Conservation (phyloP, 2,888 invertebrate genomes). For the Lottia gigantea region DNA sequence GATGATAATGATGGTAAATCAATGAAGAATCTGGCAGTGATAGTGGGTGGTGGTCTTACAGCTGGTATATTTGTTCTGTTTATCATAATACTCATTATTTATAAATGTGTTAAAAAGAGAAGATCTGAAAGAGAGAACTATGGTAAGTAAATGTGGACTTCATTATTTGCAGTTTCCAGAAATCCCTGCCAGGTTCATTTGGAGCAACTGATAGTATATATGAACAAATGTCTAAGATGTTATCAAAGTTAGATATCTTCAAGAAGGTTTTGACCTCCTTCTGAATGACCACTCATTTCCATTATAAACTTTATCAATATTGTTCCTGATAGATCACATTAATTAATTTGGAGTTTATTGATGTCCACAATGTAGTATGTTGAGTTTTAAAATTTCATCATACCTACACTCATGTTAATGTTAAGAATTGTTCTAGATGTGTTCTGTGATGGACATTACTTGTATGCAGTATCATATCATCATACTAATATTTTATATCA, state of each 20-base stretch:
- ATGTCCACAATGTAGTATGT: no score
- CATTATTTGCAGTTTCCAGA: no score
- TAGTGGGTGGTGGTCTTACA: conserved; percentile 27
- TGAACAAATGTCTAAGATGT: background rate
- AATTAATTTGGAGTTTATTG: no score
- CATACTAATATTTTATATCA: no score
- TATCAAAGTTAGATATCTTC: background rate
- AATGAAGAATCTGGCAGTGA: conserved; percentile 23
- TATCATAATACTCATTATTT: conserved; percentile 25
- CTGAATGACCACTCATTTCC: background rate
- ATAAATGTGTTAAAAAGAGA: conserved; percentile 25
- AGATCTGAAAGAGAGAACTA: conserved; percentile 23
- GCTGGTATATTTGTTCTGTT: conserved; percentile 25
- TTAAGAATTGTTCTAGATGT: no score
- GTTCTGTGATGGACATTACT: no score
- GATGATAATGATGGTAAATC: conserved; percentile 16
- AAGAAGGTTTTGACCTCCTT: no score
- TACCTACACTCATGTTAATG: no score
- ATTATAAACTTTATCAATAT: background rate
- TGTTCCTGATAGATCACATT: background rate
- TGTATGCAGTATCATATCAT: no score
- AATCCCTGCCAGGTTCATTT: no score
- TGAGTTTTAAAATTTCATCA: no score
- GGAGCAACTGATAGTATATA: no score
- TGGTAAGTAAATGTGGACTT: conserved; percentile 15